phyloP scores from a whole-genome alignment of 2,888 invertebrate species.

The Tineola bisselliella region DNA sequence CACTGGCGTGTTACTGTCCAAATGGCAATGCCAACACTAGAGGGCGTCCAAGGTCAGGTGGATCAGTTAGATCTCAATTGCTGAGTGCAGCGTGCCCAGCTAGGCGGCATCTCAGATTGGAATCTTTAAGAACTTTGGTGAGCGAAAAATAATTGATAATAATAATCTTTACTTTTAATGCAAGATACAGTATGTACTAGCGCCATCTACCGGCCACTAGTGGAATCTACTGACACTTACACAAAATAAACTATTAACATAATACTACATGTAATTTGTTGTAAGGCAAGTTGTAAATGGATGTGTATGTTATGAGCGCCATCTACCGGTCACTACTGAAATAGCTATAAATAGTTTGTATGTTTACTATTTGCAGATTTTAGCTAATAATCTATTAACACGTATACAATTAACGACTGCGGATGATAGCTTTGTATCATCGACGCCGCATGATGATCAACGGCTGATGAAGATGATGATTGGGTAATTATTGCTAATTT shows the following conservation, averaged over 20 bases:
- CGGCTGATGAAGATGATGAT: conserved; percentile 69
- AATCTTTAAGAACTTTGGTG: conserved; percentile 80
- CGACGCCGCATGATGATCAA: conserved; percentile 20
- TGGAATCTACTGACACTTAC: too few relatives aligned
- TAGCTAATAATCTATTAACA: conserved; percentile 86
- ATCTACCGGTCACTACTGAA: too few relatives aligned
- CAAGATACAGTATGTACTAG: too few relatives aligned
- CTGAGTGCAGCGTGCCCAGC: conserved; percentile 86
- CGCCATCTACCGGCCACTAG: too few relatives aligned
- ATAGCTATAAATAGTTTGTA: too few relatives aligned
- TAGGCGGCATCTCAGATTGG: conserved; percentile 83
- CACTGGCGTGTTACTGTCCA: conserved; percentile 76
- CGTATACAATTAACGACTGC: conserved; percentile 84
- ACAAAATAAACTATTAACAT: too few relatives aligned
- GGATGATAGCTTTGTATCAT: conserved; percentile 70
- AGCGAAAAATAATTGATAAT: too few relatives aligned
- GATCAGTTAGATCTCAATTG: conserved; percentile 76
- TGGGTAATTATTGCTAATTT: conserved; percentile 64
- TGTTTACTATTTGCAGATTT: conserved; percentile 43
- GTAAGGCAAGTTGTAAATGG: too few relatives aligned
- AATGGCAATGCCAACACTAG: conserved; percentile 22
- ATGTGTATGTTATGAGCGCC: too few relatives aligned
- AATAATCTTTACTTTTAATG: too few relatives aligned
- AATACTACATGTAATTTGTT: too few relatives aligned
- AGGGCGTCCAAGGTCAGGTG: conserved; percentile 50